Percentiles rank a stretch among this genome's conserved stretches.
These are phyloP conservation scores for Hemicrepidius hirtus DNA, from an alignment of 2,888 invertebrate genomes.

Conservation along the genomic window DNA sequence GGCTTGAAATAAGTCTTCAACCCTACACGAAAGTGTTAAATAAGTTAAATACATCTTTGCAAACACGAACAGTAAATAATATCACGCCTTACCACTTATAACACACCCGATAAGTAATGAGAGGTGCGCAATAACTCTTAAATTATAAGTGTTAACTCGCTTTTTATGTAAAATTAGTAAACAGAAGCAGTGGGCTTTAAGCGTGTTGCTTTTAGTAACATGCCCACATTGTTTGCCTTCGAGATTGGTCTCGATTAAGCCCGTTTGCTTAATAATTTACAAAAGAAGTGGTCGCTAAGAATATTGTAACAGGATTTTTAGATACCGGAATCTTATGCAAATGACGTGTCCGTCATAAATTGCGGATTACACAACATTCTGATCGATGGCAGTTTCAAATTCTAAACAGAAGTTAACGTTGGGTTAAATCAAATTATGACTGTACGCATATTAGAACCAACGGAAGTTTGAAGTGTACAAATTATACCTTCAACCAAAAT, in stretches of 20 bases:
- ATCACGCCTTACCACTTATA: conserved; percentile 22
- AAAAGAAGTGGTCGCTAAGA: not conserved
- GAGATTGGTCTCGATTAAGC: conserved; percentile 20
- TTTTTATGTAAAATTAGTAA: conserved; percentile 19
- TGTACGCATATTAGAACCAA: not conserved
- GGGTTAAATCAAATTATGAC: not conserved
- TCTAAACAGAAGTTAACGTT: not conserved
- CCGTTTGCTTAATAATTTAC: conserved; percentile 16
- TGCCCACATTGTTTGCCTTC: conserved; percentile 9
- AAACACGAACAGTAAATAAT: conserved; percentile 20
- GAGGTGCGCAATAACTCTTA: conserved; percentile 23
- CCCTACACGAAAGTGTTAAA: conserved; percentile 3
- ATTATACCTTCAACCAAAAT: conserved; percentile 1
- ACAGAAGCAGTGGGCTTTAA: conserved; percentile 10
- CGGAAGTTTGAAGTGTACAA: conserved; percentile 12
- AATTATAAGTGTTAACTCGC: conserved; percentile 20
- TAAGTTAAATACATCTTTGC: conserved; percentile 8
- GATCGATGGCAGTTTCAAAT: no score
- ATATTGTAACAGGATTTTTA: conserved; percentile 1
- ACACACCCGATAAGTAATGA: conserved; percentile 28
- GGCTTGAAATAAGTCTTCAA: not conserved
- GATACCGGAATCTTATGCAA: not conserved
- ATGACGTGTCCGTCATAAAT: no score
- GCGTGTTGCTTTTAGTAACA: conserved; percentile 14
- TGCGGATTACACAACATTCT: no score